Evolutionary conservation across 1,140 invertebrate genomes (phyloP), one percentile per base, ranked within the genome.

Genomic region (Notospermus geniculatus): DNA sequence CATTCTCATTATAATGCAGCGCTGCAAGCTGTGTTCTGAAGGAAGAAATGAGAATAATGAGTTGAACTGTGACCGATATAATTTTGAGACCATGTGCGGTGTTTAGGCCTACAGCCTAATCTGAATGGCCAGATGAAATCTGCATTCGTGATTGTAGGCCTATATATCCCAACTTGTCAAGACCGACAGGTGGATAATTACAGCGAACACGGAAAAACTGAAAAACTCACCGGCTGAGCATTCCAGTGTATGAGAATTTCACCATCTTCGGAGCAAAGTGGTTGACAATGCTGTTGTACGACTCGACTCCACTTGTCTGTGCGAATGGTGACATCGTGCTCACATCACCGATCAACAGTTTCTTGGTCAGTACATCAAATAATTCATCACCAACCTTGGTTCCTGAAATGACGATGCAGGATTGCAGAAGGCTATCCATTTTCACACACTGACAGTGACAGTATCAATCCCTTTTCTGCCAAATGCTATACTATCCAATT

Each of bases 1-100:
- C 27, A 57, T 70, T 70, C 32, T 70, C 68, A 60, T 70, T 70
- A 36, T 60, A 70, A n/a, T 70, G 60, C 13, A 67, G 15, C 5
- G 65, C 60, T 28, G 65, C 65, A n/a, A 69, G 57, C 23, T 41
- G 23, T 32, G 58, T 15, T 25, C 65, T 67, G 15, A 36, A 36
- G 15, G 57, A 25, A 60, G 36, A 53, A 36, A 15, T 36, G 32
- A 36, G 32, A 36, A 36, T 7, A 36, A 15, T 36, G 32, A 36
- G 15, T 7, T 36, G 32, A 36, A 36, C 4, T 36, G 32, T 15
- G 15, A 36, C 32, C n/a, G 17, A n/a, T 22, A 4, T 56, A 32
- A 43, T 43, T 13, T n/a, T 13, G n/a, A 13, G 11, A n/a, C n/a
- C n/a, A n/a, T n/a, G n/a, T n/a, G n/a, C n/a, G n/a, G n/a, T n/a